phyloP scores from a whole-genome alignment of 2,797 vertebrate genomes.

The Lepilemur ruficaudatus region DNA sequence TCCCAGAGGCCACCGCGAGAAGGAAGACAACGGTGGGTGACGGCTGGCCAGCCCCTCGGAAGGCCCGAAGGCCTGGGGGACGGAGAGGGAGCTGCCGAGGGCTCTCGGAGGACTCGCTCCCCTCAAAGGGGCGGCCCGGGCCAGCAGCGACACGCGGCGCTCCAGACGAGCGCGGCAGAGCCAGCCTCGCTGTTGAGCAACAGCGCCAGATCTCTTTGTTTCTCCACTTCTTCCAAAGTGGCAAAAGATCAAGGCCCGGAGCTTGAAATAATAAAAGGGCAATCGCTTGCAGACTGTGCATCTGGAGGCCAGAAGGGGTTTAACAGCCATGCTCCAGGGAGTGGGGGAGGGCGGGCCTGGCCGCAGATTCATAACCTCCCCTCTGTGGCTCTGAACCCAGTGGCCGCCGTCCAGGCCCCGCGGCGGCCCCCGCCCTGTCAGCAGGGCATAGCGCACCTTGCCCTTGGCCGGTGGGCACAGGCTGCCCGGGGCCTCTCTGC shows the following conservation, averaged over 20 bases:
- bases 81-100: neutral
- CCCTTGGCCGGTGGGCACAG: neutral
- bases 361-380: conserved; percentile 30
- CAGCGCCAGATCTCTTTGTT: conserved; percentile 33
- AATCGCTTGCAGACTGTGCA: conserved; percentile 80
- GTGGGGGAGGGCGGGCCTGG: conserved; percentile 44
- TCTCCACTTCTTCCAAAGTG: conserved; percentile 43
- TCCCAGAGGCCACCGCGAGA: neutral
- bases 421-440: no score
- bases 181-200: neutral
- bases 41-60: neutral
- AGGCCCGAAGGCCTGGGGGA: neutral
- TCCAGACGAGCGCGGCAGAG: neutral
- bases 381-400: neutral
- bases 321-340: conserved; percentile 41
- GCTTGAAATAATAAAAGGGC: conserved; percentile 80
- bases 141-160: neutral
- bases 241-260: conserved; percentile 79
- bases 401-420: rapidly evolving
- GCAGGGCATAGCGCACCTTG: rapidly evolving
- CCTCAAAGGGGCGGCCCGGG: neutral
- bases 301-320: conserved; percentile 85
- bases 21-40: neutral
- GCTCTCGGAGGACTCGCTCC: neutral
- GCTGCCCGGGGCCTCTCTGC: rapidly evolving